phyloP scores from a whole-genome alignment of 2,888 invertebrate species.

The Parnassius glacialis region DNA sequence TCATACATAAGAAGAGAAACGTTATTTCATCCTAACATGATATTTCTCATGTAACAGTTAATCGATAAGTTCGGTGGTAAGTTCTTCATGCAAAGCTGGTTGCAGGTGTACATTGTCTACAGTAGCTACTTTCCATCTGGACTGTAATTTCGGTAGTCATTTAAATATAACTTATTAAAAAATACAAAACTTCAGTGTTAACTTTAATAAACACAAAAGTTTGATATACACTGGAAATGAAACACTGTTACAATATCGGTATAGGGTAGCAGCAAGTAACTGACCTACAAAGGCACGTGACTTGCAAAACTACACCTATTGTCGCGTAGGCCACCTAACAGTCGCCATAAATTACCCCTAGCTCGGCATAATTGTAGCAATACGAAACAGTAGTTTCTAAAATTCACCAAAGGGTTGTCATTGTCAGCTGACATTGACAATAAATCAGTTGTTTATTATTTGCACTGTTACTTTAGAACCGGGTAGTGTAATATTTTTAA shows the following conservation, averaged over 20 bases:
- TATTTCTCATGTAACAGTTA: too few relatives aligned
- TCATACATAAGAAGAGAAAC: too few relatives aligned
- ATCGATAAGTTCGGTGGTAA: too few relatives aligned
- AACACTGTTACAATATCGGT: conserved; percentile 47
- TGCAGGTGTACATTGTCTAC: too few relatives aligned
- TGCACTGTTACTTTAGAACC: conserved; percentile 35
- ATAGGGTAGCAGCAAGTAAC: conserved; percentile 48
- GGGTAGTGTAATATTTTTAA: conserved; percentile 4
- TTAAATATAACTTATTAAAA: background rate
- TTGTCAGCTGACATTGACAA: conserved; percentile 34
- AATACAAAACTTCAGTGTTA: background rate
- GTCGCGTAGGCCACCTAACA: conserved; percentile 64
- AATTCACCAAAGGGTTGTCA: conserved; percentile 54
- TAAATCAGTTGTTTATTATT: conserved; percentile 36
- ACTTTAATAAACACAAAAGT: conserved; percentile 30
- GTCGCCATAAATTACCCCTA: conserved; percentile 64
- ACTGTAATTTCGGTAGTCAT: too few relatives aligned
- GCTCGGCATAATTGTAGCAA: conserved; percentile 62
- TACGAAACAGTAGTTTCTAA: conserved; percentile 62
- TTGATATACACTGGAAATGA: conserved; percentile 47
- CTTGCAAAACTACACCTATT: conserved; percentile 62
- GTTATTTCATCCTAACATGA: too few relatives aligned
- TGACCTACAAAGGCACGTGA: conserved; percentile 74
- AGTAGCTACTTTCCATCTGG: too few relatives aligned
- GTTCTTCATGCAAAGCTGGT: too few relatives aligned